Conservation (phyloP, 2,797 vertebrate genomes). For the Anguilla megastoma region DNA sequence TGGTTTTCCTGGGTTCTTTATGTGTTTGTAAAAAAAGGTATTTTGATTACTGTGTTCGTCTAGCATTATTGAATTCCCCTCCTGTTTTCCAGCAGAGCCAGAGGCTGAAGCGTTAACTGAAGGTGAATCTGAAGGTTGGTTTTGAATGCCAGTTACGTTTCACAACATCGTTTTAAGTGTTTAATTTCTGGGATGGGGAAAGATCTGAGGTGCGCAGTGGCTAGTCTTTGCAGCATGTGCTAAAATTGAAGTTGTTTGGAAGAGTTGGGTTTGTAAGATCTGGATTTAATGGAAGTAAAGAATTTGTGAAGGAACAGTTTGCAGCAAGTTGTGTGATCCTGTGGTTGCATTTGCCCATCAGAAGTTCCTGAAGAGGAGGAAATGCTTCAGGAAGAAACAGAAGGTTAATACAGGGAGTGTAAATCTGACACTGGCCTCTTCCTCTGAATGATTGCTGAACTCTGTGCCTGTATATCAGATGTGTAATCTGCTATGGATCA, state of each 20-base stretch:
- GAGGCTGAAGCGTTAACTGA: conserved; percentile 21
- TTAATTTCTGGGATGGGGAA: background rate
- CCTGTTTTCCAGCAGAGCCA: background rate
- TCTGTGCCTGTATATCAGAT: background rate
- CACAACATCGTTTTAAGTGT: background rate
- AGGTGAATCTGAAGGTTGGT: conserved; percentile 19
- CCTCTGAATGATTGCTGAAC: background rate
- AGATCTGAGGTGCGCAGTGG: background rate
- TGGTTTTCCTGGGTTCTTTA: too few relatives aligned
- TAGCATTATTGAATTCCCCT: background rate
- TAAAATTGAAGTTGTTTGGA: background rate
- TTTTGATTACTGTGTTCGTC: background rate
- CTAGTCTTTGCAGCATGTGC: background rate
- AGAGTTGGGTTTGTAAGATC: background rate
- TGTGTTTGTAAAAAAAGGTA: too few relatives aligned
- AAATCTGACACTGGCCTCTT: background rate
- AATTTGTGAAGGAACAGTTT: background rate
- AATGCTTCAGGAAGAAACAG: conserved; percentile 34
- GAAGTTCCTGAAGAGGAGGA: conserved; percentile 32
- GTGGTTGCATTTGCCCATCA: conserved; percentile 18
- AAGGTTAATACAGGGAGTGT: conserved; percentile 30
- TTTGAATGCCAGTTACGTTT: background rate
- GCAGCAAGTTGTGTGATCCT: background rate
- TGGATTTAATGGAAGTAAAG: background rate
- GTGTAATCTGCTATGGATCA: background rate